Evolutionary conservation across 2,113 vertebrate genomes (phyloP).

Genomic region (Ptyas mucosa): DNA sequence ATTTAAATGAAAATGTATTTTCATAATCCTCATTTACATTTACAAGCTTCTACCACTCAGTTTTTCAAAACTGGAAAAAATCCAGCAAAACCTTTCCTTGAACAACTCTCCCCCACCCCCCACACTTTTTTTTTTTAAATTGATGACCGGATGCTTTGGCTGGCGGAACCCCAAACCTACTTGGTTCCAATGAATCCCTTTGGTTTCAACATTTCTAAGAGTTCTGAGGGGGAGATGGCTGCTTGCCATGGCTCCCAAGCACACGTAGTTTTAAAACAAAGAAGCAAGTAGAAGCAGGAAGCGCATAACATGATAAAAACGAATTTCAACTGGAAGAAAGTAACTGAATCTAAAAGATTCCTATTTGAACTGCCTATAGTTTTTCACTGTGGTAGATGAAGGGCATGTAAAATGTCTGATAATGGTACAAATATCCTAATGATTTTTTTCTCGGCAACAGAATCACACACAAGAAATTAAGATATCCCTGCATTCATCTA

Average conservation of each 20-base stretch:
- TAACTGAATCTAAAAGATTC: background rate
- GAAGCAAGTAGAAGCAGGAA: background rate
- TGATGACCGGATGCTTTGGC: background rate
- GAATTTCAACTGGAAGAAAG: background rate
- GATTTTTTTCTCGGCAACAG: background rate
- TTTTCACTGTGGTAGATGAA: background rate
- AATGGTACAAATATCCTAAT: background rate
- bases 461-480: background rate
- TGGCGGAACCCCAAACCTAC: background rate
- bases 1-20: background rate
- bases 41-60: background rate
- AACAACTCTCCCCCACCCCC: background rate
- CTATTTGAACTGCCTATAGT: background rate
- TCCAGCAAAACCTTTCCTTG: background rate
- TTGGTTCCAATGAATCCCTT: background rate
- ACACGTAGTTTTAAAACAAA: background rate
- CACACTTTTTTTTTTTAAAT: background rate
- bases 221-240: background rate
- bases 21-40: background rate
- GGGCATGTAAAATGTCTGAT: background rate
- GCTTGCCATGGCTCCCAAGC: background rate
- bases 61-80: background rate
- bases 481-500: background rate
- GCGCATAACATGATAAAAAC: background rate
- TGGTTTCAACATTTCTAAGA: background rate